Evolutionary conservation across 1,140 invertebrate genomes (phyloP), one percentile per base, ranked within the genome.

Genomic region (Ptiloglossa arizonensis): DNA sequence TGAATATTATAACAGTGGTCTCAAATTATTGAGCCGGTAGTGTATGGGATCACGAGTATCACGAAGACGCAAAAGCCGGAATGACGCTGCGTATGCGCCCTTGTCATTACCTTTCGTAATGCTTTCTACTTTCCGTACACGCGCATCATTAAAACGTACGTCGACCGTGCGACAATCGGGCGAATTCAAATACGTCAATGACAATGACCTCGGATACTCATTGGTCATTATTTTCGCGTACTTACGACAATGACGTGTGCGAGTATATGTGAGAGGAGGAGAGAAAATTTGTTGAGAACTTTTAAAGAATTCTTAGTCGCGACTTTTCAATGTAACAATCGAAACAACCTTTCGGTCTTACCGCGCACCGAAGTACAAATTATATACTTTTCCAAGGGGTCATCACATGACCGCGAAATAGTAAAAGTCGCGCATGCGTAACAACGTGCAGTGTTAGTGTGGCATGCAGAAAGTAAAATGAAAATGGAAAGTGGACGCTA

Each of bases 51-150:
- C 73, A 38, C 19, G 63, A 66, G 48, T 79, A 27, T 32, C 22
- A 60, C 60, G 46, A 35, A 15, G 27, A 72, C 60, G 68, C 56
- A 69, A 76, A 83, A 83, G 66, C 77, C 75, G 52, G 44, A 70
- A 74, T 79, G 67, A 71, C 70, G 50, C 24, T 19, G 50, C 59
- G 11, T 29, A 68, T 64, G 24, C 76, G 78, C 63, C 68, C 76
- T 80, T 72, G 77, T 63, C 52, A 50, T 71, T 85, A 74, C 80
- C 64, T 57, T 76, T 73, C 72, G 70, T 68, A 60, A 78, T 85
- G 81, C 82, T 85, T 85, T 85, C 83, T 85, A 85, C 78, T 85
- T 81, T 85, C 79, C 44, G 79, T 35, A 54, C 64, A 79, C 56
- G 57, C 27, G 35, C 64, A 17, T 69, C 78, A 81, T 77, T 81